These are phyloP conservation scores for Tricholauxania praeusta DNA, from an alignment of 2,888 invertebrate species.

Conservation along the genomic window DNA sequence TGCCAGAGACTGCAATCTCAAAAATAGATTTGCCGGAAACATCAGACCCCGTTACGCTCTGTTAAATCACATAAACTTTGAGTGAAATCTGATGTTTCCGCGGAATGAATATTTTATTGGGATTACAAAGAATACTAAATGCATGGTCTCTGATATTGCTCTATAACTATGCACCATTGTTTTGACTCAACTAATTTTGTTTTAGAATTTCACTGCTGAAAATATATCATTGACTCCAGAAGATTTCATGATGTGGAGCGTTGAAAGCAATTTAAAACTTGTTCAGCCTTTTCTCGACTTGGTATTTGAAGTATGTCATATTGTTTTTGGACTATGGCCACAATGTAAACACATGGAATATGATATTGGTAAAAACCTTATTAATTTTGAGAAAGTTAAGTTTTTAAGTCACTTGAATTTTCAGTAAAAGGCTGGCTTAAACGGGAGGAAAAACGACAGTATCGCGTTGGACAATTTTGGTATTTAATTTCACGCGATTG, in stretches of 20 bases:
- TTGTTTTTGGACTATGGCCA: slow-evolving; percentile 86
- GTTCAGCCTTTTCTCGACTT: slow-evolving; percentile 79
- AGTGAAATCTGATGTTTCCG: too few species aligned
- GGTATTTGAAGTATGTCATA: slow-evolving; percentile 86
- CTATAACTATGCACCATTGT: background rate
- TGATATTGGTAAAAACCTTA: slow-evolving; percentile 73
- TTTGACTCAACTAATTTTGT: slow-evolving; percentile 10
- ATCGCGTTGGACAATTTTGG: slow-evolving; percentile 88
- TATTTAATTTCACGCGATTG: slow-evolving; percentile 87
- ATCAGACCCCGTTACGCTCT: too few species aligned
- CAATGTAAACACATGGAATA: slow-evolving; percentile 84
- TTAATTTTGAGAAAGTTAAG: background rate
- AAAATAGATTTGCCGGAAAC: too few species aligned
- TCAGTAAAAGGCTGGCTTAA: slow-evolving; percentile 84
- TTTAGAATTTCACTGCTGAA: slow-evolving; percentile 48
- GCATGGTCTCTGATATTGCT: too few species aligned
- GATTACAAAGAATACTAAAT: too few species aligned
- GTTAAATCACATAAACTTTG: too few species aligned
- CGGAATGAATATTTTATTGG: too few species aligned
- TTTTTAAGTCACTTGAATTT: slow-evolving; percentile 41
- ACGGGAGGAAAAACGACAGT: slow-evolving; percentile 81
- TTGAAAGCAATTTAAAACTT: slow-evolving; percentile 75
- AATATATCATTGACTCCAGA: slow-evolving; percentile 75
- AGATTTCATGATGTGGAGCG: slow-evolving; percentile 90
- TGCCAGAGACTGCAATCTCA: too few species aligned